Evolutionary conservation across 2,113 vertebrate species (phyloP).

Genomic region (Nerophis ophidion): DNA sequence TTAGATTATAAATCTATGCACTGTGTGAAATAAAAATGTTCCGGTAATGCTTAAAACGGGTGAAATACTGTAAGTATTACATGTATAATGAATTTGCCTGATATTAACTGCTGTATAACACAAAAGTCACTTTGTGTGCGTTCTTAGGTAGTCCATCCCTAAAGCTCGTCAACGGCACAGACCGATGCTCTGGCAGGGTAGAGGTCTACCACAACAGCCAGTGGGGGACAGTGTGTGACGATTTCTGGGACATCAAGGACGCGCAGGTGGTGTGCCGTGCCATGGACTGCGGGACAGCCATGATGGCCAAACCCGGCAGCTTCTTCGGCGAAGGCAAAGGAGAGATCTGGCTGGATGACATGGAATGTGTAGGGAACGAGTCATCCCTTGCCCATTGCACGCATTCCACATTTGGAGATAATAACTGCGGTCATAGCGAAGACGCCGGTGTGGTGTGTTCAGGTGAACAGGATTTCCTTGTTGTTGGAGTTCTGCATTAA

Average conservation of each 20-base stretch:
- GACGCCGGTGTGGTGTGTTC: slow-evolving; percentile 66
- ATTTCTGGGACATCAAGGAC: slow-evolving; percentile 49
- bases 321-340: slow-evolving; percentile 48
- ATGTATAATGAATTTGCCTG: too few species aligned
- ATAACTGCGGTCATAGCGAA: slow-evolving; percentile 48
- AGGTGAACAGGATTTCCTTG: slow-evolving; percentile 32
- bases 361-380: slow-evolving; percentile 48
- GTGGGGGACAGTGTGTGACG: slow-evolving; percentile 65
- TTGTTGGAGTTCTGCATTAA: too few species aligned
- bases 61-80: too few species aligned
- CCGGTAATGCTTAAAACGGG: too few species aligned
- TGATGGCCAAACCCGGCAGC: slow-evolving; percentile 13
- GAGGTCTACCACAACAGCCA: slow-evolving; percentile 44
- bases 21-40: too few species aligned
- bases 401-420: slow-evolving; percentile 19
- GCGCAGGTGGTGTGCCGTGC: slow-evolving; percentile 60
- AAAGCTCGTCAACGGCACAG: slow-evolving; percentile 46
- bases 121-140: too few species aligned
- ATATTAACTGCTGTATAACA: too few species aligned
- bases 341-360: slow-evolving; percentile 46
- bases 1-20: too few species aligned
- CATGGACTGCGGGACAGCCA: slow-evolving; percentile 57
- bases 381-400: slow-evolving; percentile 35
- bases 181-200: slow-evolving; percentile 59
- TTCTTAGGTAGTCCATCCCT: slow-evolving; percentile 19